These are phyloP conservation scores for Oxyruncus cristatus DNA, from an alignment of 2,113 vertebrate species.

Conservation along the genomic window DNA sequence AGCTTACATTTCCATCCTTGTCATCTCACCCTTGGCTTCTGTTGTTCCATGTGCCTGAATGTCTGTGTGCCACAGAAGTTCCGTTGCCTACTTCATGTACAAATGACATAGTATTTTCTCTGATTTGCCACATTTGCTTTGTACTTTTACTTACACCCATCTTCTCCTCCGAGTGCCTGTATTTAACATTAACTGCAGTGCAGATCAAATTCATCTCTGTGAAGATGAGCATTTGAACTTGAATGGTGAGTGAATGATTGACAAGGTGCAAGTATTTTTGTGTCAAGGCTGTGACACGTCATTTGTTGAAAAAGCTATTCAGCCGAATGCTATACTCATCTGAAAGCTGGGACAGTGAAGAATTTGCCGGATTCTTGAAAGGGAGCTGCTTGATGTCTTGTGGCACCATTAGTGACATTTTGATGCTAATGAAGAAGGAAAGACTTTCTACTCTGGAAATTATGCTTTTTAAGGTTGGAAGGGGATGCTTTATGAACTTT, in stretches of 20 bases:
- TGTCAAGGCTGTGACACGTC: conserved; percentile 60
- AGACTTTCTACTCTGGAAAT: conserved; percentile 39
- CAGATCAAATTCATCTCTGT: conserved; percentile 31
- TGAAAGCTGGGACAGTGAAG: conserved; percentile 21
- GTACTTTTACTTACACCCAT: background rate
- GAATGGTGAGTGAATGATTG: conserved; percentile 58
- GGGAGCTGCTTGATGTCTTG: conserved; percentile 27
- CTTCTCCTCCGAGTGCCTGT: background rate
- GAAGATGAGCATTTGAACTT: conserved; percentile 44
- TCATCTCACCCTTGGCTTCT: background rate
- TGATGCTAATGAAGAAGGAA: conserved; percentile 57
- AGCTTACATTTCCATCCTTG: background rate
- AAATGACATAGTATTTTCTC: conserved; percentile 4
- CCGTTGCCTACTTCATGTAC: background rate
- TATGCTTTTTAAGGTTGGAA: background rate
- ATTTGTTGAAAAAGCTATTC: conserved; percentile 61
- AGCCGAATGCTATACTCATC: conserved; percentile 10
- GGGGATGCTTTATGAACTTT: background rate
- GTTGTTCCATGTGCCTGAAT: background rate
- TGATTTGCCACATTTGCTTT: conserved; percentile 8
- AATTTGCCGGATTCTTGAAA: conserved; percentile 28
- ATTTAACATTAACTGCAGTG: conserved; percentile 36
- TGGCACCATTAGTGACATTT: conserved; percentile 51
- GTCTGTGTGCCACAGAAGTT: background rate
- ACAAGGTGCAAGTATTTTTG: conserved; percentile 59